Base-by-base conservation (phyloP, 2,113 vertebrate genomes). In the Labrus mixtus region DNA sequence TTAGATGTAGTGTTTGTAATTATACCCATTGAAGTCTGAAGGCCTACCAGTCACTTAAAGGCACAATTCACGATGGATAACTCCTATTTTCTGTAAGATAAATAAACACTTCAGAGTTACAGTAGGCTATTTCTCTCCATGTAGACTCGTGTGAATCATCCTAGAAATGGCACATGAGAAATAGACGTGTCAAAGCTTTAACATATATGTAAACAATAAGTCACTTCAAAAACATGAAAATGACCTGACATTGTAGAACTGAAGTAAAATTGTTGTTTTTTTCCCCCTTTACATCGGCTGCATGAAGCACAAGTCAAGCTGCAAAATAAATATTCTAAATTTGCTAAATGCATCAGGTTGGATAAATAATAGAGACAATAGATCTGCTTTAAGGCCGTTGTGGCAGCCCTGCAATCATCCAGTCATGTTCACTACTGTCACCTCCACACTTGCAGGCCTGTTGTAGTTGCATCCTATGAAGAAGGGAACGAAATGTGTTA, bases 31-130 rank as follows among this genome's bases (percentile, higher is more conserved):
- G 10, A 84, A 63, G 20, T 64, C n/a, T n/a, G n/a, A n/a, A 33
- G 29, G 29, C 29, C 29, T 33, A 84, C 48, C 43, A 6, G 33
- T 77, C 50, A 85, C 65, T 73, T 66, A 78, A 83, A 88, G 84
- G 88, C 85, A 90, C 83, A 85, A 84, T 86, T 10, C 61, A 89
- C 78, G 43, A 81, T 70, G 20, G 25, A 75, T 12, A 75, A 46
- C 72, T 61, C 59, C 29, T 33, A 3, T 43, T 67, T 58, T 83
- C 45, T 79, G 64, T 22, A 65, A 83, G 86, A 77, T 73, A 76
- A 74, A 60, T 46, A 10, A 74, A 83, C 29, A 12, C 17, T 61
- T 48, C 54, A 66, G 4, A 53, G 3, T 71, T 66, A 73, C 73
- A 74, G 33, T 62, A 37, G 45, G 29, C 29, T 33, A 33, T 33